A percentile compares a stretch with the other conserved stretches of the same genome.
Conservation (phyloP, 2,113 vertebrate genomes). For the Tinamus guttatus region DNA sequence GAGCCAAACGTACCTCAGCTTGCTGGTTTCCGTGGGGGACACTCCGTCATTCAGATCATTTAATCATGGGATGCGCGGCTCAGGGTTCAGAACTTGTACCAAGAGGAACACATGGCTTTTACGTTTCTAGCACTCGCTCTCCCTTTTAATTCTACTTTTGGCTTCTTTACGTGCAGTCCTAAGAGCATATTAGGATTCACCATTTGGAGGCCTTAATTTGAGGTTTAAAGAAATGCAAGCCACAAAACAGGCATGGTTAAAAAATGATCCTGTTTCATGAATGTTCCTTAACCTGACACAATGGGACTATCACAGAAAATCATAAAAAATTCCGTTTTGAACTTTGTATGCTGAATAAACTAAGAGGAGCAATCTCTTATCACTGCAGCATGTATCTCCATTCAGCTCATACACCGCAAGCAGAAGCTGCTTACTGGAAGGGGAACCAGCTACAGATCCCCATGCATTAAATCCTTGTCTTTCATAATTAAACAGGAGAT, state of each 20-base stretch:
- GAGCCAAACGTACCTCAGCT: neutral
- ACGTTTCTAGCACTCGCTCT: neutral
- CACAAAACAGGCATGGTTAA: neutral
- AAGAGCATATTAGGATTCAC: neutral
- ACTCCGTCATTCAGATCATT: neutral
- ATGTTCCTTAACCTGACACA: neutral
- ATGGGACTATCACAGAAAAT: neutral
- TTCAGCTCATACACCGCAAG: neutral
- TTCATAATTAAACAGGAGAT: neutral
- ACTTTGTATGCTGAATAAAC: neutral
- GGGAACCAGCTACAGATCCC: neutral
- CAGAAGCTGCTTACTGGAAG: neutral
- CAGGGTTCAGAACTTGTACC: neutral
- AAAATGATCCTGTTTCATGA: neutral
- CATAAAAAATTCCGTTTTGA: neutral
- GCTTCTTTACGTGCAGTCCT: neutral
- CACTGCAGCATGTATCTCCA: neutral
- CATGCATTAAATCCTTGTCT: neutral
- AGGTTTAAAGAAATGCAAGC: neutral
- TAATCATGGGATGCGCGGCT: rapidly evolving
- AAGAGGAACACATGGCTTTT: neutral
- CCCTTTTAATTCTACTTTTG: neutral
- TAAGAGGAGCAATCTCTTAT: neutral
- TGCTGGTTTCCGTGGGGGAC: neutral
- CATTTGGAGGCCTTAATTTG: neutral